Evolutionary conservation across 2,888 invertebrate genomes (phyloP).

Genomic region (Seira ritae): DNA sequence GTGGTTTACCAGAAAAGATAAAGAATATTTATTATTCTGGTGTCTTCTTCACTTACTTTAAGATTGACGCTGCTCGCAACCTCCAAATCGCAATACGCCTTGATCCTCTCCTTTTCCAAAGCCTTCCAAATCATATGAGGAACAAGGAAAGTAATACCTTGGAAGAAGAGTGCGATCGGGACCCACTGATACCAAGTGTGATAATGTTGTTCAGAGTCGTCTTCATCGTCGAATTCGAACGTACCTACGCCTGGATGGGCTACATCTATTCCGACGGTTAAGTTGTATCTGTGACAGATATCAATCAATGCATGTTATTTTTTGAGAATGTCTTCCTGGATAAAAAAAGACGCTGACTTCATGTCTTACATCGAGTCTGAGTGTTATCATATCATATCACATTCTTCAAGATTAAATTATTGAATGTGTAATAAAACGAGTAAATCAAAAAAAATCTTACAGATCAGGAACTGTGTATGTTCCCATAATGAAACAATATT

Average conservation of each 20-base stretch:
- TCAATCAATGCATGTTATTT: too few species aligned
- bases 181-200: conserved; percentile 78
- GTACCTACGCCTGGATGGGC: conserved; percentile 75
- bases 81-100: conserved; percentile 67
- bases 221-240: conserved; percentile 70
- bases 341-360: too few species aligned
- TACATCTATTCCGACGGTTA: conserved; percentile 74
- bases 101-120: conserved; percentile 74
- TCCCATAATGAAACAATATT: conserved; percentile 73
- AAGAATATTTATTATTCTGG: too few species aligned
- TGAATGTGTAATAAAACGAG: too few species aligned
- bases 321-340: too few species aligned
- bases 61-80: conserved; percentile 56
- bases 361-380: too few species aligned
- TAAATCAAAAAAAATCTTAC: conserved; percentile 53
- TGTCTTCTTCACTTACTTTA: conserved; percentile 51
- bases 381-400: too few species aligned
- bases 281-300: conserved; percentile 59
- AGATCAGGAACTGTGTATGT: conserved; percentile 74
- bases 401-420: too few species aligned
- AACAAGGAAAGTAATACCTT: conserved; percentile 74
- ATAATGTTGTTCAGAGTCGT: conserved; percentile 69
- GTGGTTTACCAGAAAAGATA: too few species aligned
- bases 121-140: conserved; percentile 75
- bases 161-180: conserved; percentile 75